Evolutionary conservation across 2,888 invertebrate genomes (phyloP), one percentile per base, ranked within the genome.

Genomic region (Gibbula magus): DNA sequence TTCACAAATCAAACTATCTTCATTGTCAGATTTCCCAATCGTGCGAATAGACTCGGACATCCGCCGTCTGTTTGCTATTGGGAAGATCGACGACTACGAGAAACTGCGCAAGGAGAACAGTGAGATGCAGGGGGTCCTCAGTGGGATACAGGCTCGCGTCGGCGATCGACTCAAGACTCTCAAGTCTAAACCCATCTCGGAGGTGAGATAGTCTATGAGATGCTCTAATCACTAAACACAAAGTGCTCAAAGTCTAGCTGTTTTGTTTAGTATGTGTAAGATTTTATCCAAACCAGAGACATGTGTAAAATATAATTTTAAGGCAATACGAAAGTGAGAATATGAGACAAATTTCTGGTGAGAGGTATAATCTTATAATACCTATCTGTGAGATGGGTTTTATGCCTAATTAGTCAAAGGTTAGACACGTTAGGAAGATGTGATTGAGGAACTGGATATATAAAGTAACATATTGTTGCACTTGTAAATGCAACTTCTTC

Each of bases 41-140:
- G 84, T 85, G 5, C 82, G 84, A 20, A 86, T 91, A 5, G 89
- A 89, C 81, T 88, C 91, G 3, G 92, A 92, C 82, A 79, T 90
- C 22, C 87, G 90, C 45, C 86, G 84, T 8, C 84, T 92, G 75
- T 92, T 91, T 86, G 91, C 92, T 51, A 84, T 93, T 32, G 90
- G 92, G n/a, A 88, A 87, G 81, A 84, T 93, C 29, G 91, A 92
- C 79, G 90, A 92, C 79, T 92, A 88, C 83, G 92, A 93, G 84
- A 89, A 92, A 79, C 85, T 93, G 77, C 89, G 89, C 81, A 91
- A 91, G 73, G 90, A 92, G 82, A 87, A 91, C 7, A 84, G 86
- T 39, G 92, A 92, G 80, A 86, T 89, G 77, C 79, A 88, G 52
- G 83, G 86, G 3, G 85, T 88, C 4, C 86, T 92, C 5, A 88